phyloP scores from a whole-genome alignment of 1,140 invertebrate genomes.

The Listronotus oregonensis region DNA sequence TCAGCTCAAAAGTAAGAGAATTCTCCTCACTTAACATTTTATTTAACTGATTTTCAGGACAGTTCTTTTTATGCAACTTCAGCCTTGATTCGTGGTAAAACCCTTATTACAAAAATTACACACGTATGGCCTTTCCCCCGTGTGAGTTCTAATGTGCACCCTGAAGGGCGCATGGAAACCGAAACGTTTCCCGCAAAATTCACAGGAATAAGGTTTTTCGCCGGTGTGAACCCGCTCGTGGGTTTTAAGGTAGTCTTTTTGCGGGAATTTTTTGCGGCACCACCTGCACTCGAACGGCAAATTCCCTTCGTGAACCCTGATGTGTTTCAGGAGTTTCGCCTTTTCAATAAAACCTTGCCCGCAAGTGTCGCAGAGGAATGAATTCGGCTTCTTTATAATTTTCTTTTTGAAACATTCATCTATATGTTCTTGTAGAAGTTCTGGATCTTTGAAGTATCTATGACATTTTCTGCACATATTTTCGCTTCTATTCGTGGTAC shows the following conservation, averaged over 20 bases:
- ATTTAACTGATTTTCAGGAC: conserved; percentile 20
- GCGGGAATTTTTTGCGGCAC: conserved; percentile 54
- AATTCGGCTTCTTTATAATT: conserved; percentile 19
- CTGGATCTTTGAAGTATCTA: conserved; percentile 55
- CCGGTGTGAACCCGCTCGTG: conserved; percentile 69
- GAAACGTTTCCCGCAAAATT: conserved; percentile 76
- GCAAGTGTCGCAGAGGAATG: conserved; percentile 64
- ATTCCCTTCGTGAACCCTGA: conserved; percentile 75
- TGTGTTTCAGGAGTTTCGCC: conserved; percentile 65
- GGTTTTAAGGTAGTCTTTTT: conserved; percentile 61
- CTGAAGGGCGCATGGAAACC: conserved; percentile 71
- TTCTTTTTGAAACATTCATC: conserved; percentile 5
- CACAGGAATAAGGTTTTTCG: conserved; percentile 69
- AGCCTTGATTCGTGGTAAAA: conserved; percentile 54
- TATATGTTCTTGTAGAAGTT: conserved; percentile 58
- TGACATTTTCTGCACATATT: conserved; percentile 52
- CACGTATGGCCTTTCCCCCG: conserved; percentile 75
- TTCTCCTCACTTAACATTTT: conserved; percentile 1
- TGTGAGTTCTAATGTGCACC: conserved; percentile 64
- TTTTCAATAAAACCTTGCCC: conserved; percentile 70
- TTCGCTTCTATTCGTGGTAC: conserved; percentile 22
- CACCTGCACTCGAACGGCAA: conserved; percentile 68
- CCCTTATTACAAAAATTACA: conserved; percentile 71
- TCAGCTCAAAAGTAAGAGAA: no score
- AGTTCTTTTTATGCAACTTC: conserved; percentile 28